A percentile compares a stretch with the other conserved stretches of the same genome.
phyloP scores from a whole-genome alignment of 1,140 invertebrate genomes.

The Heliothis subflexa region DNA sequence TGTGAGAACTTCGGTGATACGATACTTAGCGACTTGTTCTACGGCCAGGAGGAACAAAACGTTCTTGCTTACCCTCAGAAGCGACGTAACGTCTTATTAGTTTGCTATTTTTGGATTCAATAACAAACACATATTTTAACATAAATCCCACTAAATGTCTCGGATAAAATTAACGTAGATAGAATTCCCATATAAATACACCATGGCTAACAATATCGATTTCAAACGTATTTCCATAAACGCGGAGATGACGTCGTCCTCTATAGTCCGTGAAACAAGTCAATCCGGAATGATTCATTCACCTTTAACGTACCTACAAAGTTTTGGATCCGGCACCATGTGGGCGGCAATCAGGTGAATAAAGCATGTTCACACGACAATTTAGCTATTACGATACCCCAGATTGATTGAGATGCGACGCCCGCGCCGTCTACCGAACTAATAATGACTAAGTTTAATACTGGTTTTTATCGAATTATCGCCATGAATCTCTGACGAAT shows the following conservation, averaged over 20 bases:
- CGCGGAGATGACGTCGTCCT: slow-evolving; percentile 44
- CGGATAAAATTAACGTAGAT: neutral
- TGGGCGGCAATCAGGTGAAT: slow-evolving; percentile 68
- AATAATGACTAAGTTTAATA: slow-evolving; percentile 51
- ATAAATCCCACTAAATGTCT: neutral
- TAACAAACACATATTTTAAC: neutral
- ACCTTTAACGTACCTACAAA: slow-evolving; percentile 50
- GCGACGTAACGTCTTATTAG: slow-evolving; percentile 30
- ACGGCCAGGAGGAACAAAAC: slow-evolving; percentile 29
- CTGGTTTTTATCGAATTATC: slow-evolving; percentile 32
- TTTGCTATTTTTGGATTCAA: slow-evolving; percentile 1
- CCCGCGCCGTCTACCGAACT: slow-evolving; percentile 48
- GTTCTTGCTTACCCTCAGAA: slow-evolving; percentile 16
- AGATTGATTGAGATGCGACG: slow-evolving; percentile 65
- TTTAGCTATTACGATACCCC: slow-evolving; percentile 63
- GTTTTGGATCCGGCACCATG: slow-evolving; percentile 55
- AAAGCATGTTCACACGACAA: slow-evolving; percentile 64
- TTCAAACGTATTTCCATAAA: slow-evolving; percentile 43
- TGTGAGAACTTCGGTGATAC: slow-evolving; percentile 43
- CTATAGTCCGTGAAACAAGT: slow-evolving; percentile 34
- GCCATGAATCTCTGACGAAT: slow-evolving; percentile 17
- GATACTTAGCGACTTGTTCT: slow-evolving; percentile 45
- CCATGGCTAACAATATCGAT: slow-evolving; percentile 36
- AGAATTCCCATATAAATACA: slow-evolving; percentile 2
- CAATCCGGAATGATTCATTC: slow-evolving; percentile 57